Evolutionary conservation across 2,113 vertebrate species (phyloP).

Genomic region (Peromyscus maniculatus): DNA sequence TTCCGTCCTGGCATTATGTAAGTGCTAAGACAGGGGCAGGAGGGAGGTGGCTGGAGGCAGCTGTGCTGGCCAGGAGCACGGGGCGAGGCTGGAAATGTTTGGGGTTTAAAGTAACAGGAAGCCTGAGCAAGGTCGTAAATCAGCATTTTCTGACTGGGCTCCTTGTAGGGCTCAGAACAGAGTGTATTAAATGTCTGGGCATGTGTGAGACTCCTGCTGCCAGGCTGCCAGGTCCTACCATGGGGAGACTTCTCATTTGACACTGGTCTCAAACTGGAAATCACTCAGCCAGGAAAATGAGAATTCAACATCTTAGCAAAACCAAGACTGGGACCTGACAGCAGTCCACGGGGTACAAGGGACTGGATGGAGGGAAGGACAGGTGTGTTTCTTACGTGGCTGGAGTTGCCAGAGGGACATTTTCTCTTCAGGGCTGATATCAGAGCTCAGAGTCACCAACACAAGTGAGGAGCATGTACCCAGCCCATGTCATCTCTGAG

Average conservation of each 20-base stretch:
- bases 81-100: constrained; percentile 80
- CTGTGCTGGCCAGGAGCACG: constrained; percentile 80
- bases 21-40: constrained; percentile 63
- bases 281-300: constrained; percentile 79
- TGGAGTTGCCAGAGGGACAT: neutral
- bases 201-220: constrained; percentile 76
- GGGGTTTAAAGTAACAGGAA: constrained; percentile 88
- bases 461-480: neutral
- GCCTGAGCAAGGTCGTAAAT: constrained; percentile 86
- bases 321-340: constrained; percentile 27
- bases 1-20: constrained; percentile 54
- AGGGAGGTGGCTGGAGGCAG: constrained; percentile 78
- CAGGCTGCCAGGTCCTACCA: constrained; percentile 80
- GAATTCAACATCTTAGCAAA: constrained; percentile 80
- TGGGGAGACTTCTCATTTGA: constrained; percentile 78
- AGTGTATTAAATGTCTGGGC: constrained; percentile 85
- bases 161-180: constrained; percentile 85
- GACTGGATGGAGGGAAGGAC: constrained; percentile 78
- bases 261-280: constrained; percentile 80
- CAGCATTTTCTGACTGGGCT: constrained; percentile 86
- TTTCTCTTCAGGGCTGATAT: constrained; percentile 42
- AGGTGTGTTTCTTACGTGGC: constrained; percentile 63
- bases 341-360: constrained; percentile 61
- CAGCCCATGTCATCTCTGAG: rapidly evolving
- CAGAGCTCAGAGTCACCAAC: neutral